These are phyloP conservation scores for Halesus radiatus DNA, from an alignment of 1,140 invertebrate genomes.

Conservation along the genomic window DNA sequence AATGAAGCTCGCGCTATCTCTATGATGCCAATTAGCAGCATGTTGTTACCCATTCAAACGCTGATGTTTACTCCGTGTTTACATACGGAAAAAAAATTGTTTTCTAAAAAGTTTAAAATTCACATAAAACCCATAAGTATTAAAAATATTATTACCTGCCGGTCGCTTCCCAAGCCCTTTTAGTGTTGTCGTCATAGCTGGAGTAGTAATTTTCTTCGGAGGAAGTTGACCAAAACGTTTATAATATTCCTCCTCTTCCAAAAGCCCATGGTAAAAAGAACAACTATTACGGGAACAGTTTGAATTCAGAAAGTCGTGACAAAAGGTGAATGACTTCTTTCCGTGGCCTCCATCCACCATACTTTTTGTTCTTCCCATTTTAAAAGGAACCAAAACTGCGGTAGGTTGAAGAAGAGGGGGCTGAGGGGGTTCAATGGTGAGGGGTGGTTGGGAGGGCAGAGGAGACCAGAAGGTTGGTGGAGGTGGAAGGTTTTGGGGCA, in stretches of 20 bases:
- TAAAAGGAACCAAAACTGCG: background rate
- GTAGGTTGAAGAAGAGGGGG: background rate
- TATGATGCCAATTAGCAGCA: no score
- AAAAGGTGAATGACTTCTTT: background rate
- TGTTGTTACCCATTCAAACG: no score
- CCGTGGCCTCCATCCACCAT: background rate
- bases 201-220: background rate
- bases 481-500: background rate
- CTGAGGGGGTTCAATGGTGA: background rate
- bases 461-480: no score
- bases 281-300: background rate
- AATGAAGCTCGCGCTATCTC: no score
- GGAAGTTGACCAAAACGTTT: background rate
- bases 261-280: background rate
- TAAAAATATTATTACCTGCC: no score
- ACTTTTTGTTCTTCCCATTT: background rate
- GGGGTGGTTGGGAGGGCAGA: background rate
- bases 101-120: no score
- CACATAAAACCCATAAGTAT: no score
- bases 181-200: background rate
- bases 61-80: no score
- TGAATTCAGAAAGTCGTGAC: background rate
- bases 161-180: no score
- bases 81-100: no score
- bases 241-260: background rate